Evolutionary conservation across 1,140 invertebrate genomes (phyloP).

Genomic region (Drosophila simulans): DNA sequence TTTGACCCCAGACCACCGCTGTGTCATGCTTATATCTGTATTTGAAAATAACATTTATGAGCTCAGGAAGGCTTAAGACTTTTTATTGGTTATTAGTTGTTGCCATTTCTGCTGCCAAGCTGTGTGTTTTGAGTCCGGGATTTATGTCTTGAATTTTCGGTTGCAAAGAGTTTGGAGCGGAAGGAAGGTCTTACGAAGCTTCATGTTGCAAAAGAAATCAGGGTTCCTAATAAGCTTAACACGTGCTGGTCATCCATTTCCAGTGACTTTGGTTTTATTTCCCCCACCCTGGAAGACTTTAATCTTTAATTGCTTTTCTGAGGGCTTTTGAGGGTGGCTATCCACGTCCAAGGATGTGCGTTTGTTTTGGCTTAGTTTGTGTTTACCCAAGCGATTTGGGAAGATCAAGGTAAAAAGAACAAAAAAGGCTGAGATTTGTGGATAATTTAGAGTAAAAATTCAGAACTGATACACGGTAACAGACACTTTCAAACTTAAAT

Average conservation of each 20-base stretch:
- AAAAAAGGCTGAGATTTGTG: no score
- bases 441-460: not conserved
- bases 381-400: slow-evolving; percentile 21
- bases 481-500: not conserved
- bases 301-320: slow-evolving; percentile 77
- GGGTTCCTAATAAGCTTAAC: slow-evolving; percentile 75
- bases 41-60: slow-evolving; percentile 80
- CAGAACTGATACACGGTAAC: no score
- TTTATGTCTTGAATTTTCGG: slow-evolving; percentile 28
- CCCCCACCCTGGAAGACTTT: slow-evolving; percentile 31
- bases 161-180: slow-evolving; percentile 15
- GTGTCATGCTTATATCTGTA: slow-evolving; percentile 41
- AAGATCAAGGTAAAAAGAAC: not conserved
- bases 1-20: slow-evolving; percentile 6
- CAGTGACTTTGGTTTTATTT: slow-evolving; percentile 6
- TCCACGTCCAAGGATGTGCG: not conserved
- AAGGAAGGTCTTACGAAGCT: not conserved
- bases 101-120: slow-evolving; percentile 40
- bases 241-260: slow-evolving; percentile 73
- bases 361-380: slow-evolving; percentile 27
- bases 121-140: slow-evolving; percentile 35
- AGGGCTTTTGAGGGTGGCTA: slow-evolving; percentile 9
- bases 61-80: slow-evolving; percentile 76
- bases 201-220: slow-evolving; percentile 53
- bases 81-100: slow-evolving; percentile 82